Evolutionary conservation across 2,113 vertebrate species (phyloP).

Genomic region (Mixornis gularis): DNA sequence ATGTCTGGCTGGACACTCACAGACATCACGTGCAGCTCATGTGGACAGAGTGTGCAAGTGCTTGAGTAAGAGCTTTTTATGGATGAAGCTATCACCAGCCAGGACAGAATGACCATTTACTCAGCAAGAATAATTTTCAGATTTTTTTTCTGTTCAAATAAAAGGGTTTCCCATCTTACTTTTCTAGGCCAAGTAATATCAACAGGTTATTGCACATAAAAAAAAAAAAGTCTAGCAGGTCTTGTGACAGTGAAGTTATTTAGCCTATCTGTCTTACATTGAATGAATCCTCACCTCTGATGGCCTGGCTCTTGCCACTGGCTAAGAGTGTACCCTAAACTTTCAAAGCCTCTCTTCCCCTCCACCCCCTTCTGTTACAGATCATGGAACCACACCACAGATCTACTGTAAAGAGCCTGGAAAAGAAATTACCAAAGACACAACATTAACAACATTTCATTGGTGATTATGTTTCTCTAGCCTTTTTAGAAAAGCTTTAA

Average conservation of each 20-base stretch:
- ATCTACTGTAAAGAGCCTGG: background rate
- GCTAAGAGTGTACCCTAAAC: background rate
- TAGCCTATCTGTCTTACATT: background rate
- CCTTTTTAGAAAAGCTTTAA: background rate
- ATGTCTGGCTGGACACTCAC: background rate
- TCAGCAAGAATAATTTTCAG: background rate
- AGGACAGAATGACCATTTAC: background rate
- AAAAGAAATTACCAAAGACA: background rate
- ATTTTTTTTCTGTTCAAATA: background rate
- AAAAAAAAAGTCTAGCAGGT: background rate
- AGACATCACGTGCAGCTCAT: fast-evolving
- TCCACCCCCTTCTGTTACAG: background rate
- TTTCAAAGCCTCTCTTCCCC: background rate
- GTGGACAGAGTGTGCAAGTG: background rate
- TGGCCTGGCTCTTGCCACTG: background rate
- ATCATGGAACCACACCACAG: background rate
- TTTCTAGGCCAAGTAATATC: background rate
- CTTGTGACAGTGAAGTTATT: background rate
- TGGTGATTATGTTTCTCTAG: background rate
- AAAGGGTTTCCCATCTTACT: fast-evolving
- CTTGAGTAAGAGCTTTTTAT: background rate
- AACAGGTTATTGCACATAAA: background rate
- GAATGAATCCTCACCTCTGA: background rate
- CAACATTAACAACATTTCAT: background rate
- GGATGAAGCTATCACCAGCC: background rate